Evolutionary conservation across 2,888 invertebrate species (phyloP).

Genomic region (Coelogynopora nodosa): DNA sequence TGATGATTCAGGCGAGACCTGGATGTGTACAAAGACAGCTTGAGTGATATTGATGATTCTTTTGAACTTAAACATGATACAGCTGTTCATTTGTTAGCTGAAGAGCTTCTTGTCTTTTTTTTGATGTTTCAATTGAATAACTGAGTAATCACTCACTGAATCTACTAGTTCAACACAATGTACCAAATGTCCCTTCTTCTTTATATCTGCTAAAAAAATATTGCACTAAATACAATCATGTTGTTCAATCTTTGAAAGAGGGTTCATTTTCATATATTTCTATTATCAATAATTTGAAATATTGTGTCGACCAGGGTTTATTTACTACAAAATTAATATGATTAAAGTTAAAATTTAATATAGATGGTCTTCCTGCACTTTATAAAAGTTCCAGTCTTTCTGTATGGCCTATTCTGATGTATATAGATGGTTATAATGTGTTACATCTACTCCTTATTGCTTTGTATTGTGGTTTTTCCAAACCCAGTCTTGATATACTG

Average conservation of each 20-base stretch:
- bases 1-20: not conserved
- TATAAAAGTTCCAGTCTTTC: not conserved
- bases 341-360: not conserved
- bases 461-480: not conserved
- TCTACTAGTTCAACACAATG: not conserved
- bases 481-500: not conserved
- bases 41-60: not conserved
- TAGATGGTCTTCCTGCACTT: not conserved
- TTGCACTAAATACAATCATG: not conserved
- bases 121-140: not conserved
- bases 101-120: not conserved
- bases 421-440: not conserved
- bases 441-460: not conserved
- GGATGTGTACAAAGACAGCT: not conserved
- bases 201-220: not conserved
- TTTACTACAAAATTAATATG: not conserved
- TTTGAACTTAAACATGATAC: not conserved
- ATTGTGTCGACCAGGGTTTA: not conserved
- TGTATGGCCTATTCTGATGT: not conserved
- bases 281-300: not conserved
- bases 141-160: not conserved
- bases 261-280: not conserved
- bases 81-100: not conserved
- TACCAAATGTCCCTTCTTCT: not conserved
- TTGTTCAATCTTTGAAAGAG: not conserved